Evolutionary conservation across 2,113 vertebrate species (phyloP), one percentile per base, ranked within the genome.

Genomic region (Tamias sibiricus): DNA sequence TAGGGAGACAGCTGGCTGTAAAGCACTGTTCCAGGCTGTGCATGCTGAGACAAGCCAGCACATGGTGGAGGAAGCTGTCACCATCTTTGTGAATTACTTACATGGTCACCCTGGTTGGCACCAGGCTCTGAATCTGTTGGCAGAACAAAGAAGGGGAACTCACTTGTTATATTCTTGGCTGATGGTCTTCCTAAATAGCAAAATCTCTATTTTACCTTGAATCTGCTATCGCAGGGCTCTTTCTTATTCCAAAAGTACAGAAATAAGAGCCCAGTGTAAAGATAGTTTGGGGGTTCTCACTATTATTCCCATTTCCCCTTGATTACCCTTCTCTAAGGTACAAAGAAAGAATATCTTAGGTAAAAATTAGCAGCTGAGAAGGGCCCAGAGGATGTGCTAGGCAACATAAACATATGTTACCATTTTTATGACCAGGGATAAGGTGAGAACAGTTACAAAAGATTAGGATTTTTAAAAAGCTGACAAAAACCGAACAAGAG

Each of bases 231-330:
- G 14, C 4, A 84, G 77, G 30, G 6, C 20, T 8, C 24, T 5
- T 9, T 69, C 42, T 95, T 68, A 2, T 7, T 42, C 10, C 20
- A 35, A 49, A 81, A n/a, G 17, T 57, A 6, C 64, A 19, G 2
- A 7, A 72, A 64, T 64, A 1, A 40, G 14, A 59, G 69, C 75
- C 62, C 28, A 47, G 32, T 10, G 37, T 24, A 49, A 72, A 76
- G 30, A 19, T 62, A 86, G 6, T 19, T 24, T 87, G 32, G 17
- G 86, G 47, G 90, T 91, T 94, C 87, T 96, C 54, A 35, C 4
- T 28, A 95, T 95, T 17, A 32, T 2, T 59, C 14, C 49, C n/a
- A 0, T 69, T 93, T 83, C 47, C 49, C 44, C 30, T 75, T 22
- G 10, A 44, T 44, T 32, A 13, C 64, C 49, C 14, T 84, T 62